Evolutionary conservation across 2,888 invertebrate genomes (phyloP).

Genomic region (Xestia ashworthii): DNA sequence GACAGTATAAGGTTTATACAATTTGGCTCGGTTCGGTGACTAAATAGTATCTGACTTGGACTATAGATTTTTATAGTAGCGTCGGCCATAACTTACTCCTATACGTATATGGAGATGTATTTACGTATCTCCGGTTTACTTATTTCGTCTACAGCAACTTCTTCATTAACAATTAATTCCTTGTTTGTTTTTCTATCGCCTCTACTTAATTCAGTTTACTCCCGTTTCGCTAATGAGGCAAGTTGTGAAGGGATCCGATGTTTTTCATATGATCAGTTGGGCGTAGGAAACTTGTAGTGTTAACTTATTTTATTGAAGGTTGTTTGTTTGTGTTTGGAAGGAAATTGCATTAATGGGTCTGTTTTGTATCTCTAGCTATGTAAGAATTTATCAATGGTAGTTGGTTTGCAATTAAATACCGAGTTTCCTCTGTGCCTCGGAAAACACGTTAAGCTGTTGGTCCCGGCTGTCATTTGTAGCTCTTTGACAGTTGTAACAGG

Average conservation of each 20-base stretch:
- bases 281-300: conserved; percentile 36
- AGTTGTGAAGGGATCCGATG: conserved; percentile 13
- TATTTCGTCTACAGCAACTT: background rate
- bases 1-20: too few relatives aligned
- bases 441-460: background rate
- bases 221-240: conserved; percentile 27
- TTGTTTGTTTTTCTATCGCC: conserved; percentile 33
- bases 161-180: conserved; percentile 7
- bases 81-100: background rate
- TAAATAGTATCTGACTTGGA: background rate
- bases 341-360: background rate
- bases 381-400: background rate
- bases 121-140: background rate
- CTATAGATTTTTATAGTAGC: background rate
- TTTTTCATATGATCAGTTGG: conserved; percentile 40
- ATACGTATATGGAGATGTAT: background rate
- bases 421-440: background rate
- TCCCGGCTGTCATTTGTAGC: background rate
- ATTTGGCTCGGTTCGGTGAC: too few relatives aligned
- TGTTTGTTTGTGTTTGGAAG: conserved; percentile 23
- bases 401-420: background rate
- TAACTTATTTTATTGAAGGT: conserved; percentile 23
- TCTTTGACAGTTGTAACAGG: background rate
- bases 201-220: conserved; percentile 31
- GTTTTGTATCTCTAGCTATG: conserved; percentile 7